These are phyloP conservation scores for Xiphophorus hellerii DNA, from an alignment of 2,113 vertebrate genomes.

Conservation along the genomic window DNA sequence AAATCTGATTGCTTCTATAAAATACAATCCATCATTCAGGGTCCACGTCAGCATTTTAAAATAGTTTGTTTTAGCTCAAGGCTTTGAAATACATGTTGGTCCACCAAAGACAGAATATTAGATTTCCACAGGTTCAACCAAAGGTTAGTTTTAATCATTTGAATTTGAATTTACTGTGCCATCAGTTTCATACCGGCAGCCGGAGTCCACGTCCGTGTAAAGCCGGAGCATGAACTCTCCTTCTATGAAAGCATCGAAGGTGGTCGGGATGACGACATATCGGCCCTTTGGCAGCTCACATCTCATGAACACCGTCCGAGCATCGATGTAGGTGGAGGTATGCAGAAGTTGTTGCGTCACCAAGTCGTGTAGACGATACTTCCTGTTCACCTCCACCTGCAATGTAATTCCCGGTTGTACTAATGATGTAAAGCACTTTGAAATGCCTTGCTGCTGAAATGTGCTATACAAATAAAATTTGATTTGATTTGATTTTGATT, in stretches of 20 bases:
- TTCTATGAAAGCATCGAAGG: slow-evolving; percentile 77
- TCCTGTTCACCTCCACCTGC: slow-evolving; percentile 93
- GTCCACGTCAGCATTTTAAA: slow-evolving; percentile 9
- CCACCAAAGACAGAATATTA: not conserved
- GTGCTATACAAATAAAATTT: too few relatives aligned
- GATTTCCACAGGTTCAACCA: too few relatives aligned
- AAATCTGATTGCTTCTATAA: slow-evolving; percentile 25
- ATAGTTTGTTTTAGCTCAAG: not conserved
- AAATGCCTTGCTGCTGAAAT: too few relatives aligned
- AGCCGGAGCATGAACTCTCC: slow-evolving; percentile 87
- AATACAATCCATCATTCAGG: not conserved
- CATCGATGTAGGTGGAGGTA: slow-evolving; percentile 87
- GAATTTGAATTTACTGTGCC: too few relatives aligned
- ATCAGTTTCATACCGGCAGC: slow-evolving; percentile 81
- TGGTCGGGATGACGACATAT: slow-evolving; percentile 90
- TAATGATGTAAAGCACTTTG: too few relatives aligned
- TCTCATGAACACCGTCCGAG: slow-evolving; percentile 86
- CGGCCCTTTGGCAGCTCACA: slow-evolving; percentile 82
- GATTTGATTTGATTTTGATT: too few relatives aligned
- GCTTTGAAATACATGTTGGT: not conserved
- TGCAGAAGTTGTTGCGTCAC: slow-evolving; percentile 82
- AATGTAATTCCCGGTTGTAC: not conserved
- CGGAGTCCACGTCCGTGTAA: slow-evolving; percentile 86
- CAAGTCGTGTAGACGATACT: slow-evolving; percentile 88
- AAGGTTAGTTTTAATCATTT: too few relatives aligned